These are phyloP conservation scores for Odocoileus hemionus DNA, from an alignment of 2,113 vertebrate genomes.

Conservation along the genomic window DNA sequence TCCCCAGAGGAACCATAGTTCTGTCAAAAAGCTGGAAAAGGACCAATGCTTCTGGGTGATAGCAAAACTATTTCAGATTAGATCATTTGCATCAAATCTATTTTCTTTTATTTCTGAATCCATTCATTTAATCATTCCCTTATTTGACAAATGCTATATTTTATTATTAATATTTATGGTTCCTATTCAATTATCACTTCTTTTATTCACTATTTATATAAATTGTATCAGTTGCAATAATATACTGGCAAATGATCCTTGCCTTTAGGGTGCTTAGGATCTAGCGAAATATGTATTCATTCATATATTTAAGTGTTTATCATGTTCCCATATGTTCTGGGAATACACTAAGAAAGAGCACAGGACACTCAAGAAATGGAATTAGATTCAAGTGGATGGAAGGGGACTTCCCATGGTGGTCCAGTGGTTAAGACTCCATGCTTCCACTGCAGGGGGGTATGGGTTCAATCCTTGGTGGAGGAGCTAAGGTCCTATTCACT, in stretches of 20 bases:
- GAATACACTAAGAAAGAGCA: not conserved
- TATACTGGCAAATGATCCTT: not conserved
- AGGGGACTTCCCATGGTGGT: not conserved
- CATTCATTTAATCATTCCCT: not conserved
- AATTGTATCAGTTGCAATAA: not conserved
- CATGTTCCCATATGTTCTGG: not conserved
- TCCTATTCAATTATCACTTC: not conserved
- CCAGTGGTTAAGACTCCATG: not conserved
- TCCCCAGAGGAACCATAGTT: not conserved
- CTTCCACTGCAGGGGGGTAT: not conserved
- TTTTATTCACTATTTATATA: conserved; percentile 29
- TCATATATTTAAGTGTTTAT: conserved; percentile 21
- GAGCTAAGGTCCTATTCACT: not conserved
- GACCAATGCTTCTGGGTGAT: not conserved
- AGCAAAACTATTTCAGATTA: not conserved
- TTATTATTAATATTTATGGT: not conserved
- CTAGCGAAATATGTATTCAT: not conserved
- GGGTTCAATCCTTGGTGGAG: not conserved
- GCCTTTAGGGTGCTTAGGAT: not conserved
- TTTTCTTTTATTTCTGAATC: conserved; percentile 15
- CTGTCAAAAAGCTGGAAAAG: conserved; percentile 32
- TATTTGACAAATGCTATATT: not conserved
- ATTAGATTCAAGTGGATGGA: not conserved
- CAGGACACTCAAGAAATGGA: not conserved
- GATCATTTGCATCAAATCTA: conserved; percentile 9